Conservation (phyloP, 2,888 invertebrate genomes). For the Meteorus colon region DNA sequence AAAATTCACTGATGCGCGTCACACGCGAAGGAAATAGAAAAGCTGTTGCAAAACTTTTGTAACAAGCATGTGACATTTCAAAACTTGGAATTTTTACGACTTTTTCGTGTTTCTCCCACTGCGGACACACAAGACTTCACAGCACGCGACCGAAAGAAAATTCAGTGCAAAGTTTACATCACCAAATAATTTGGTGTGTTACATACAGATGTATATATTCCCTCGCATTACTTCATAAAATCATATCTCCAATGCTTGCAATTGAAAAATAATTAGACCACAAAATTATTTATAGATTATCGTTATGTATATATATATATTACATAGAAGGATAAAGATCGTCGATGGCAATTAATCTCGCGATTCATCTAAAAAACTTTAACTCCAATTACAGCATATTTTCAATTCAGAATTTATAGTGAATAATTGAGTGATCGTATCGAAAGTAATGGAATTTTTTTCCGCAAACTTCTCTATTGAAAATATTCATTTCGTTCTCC, state of each 20-base stretch:
- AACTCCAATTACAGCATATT: background rate
- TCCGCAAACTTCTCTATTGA: too few relatives aligned
- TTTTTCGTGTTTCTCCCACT: constrained; percentile 11
- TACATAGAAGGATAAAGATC: too few relatives aligned
- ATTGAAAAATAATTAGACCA: background rate
- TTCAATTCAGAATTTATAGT: background rate
- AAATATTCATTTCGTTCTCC: too few relatives aligned
- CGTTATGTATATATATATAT: too few relatives aligned
- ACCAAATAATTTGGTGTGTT: constrained; percentile 16
- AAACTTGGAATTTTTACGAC: constrained; percentile 38
- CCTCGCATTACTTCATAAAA: background rate
- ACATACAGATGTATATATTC: constrained; percentile 5
- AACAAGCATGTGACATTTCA: constrained; percentile 41
- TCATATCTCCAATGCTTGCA: background rate
- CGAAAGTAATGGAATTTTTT: too few relatives aligned
- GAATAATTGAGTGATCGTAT: too few relatives aligned
- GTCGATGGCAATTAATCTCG: too few relatives aligned
- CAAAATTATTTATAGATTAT: background rate
- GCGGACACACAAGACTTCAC: background rate
- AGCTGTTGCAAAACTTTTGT: constrained; percentile 31
- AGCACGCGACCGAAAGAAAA: constrained; percentile 18
- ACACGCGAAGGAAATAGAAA: constrained; percentile 10
- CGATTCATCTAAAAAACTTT: too few relatives aligned
- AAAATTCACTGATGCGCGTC: constrained; percentile 40
- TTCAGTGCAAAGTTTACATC: constrained; percentile 21